These are phyloP conservation scores for Saguinus midas DNA, from an alignment of 2,113 vertebrate species.

Conservation along the genomic window DNA sequence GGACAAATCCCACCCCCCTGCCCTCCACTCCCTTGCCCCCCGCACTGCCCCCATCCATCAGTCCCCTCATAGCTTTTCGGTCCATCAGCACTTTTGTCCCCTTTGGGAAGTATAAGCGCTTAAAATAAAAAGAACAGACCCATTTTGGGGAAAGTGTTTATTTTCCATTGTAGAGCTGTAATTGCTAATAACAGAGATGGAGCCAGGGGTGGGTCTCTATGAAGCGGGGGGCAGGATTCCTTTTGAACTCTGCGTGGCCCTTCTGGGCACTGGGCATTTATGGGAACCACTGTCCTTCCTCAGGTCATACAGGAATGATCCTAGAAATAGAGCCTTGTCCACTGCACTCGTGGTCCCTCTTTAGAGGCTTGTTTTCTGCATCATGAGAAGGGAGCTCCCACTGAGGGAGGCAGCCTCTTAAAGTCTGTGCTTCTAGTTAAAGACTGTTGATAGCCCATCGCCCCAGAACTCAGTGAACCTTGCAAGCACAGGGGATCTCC, in stretches of 20 bases:
- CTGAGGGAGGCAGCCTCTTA: neutral
- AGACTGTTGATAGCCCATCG: fast-evolving
- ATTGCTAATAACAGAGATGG: conserved; percentile 6
- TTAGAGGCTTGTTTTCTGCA: neutral
- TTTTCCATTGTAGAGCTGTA: neutral
- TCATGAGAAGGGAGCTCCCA: neutral
- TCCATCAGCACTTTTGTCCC: neutral
- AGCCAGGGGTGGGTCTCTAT: neutral
- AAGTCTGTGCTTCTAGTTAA: neutral
- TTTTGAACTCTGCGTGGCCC: neutral
- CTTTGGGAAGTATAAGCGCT: conserved; percentile 6
- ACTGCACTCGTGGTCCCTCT: fast-evolving
- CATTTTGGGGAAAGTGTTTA: conserved; percentile 15
- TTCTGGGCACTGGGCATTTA: neutral
- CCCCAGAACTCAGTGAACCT: too few species aligned
- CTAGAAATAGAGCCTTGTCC: neutral
- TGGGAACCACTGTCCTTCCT: neutral
- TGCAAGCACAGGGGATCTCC: neutral
- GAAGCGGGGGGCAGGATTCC: neutral
- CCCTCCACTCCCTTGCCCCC: too few species aligned
- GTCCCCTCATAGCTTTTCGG: neutral
- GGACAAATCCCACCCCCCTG: neutral
- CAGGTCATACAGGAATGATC: neutral
- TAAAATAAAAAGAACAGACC: conserved; percentile 29
- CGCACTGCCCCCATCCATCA: neutral